Conservation (phyloP, 2,113 vertebrate species). For the Albula goreensis region DNA sequence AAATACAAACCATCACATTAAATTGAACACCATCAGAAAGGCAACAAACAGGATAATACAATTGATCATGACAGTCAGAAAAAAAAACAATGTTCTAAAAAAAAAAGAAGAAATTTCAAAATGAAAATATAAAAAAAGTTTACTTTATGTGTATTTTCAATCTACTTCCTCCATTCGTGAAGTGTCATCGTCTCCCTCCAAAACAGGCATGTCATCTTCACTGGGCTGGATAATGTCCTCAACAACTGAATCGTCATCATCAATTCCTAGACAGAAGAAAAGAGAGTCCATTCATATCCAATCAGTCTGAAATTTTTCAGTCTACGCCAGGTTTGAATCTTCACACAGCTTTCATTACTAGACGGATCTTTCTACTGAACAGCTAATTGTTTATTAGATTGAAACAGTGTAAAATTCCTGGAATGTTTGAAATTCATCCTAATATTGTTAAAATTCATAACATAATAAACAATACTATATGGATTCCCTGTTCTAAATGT, state of each 20-base stretch:
- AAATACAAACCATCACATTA: not conserved
- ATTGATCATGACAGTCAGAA: not conserved
- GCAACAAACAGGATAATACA: not conserved
- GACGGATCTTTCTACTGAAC: too few species aligned
- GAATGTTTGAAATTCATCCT: too few species aligned
- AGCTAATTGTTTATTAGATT: too few species aligned
- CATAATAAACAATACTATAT: too few species aligned
- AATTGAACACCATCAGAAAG: not conserved
- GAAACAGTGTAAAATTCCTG: too few species aligned
- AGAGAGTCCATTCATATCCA: conserved; percentile 37
- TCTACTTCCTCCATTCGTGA: conserved; percentile 83
- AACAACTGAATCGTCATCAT: conserved; percentile 71
- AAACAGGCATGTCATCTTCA: conserved; percentile 78
- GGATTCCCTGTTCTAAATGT: not conserved
- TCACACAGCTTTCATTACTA: not conserved
- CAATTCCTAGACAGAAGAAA: conserved; percentile 64
- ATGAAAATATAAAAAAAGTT: not conserved
- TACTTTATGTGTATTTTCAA: conserved; percentile 43
- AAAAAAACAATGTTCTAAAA: not conserved
- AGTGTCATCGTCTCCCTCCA: conserved; percentile 78
- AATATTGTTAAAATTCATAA: too few species aligned
- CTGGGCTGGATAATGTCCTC: conserved; percentile 57
- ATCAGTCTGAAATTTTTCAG: conserved; percentile 54
- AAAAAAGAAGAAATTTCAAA: not conserved
- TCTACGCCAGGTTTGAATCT: not conserved